Base-by-base conservation (phyloP, 1,140 invertebrate species). In the Drosophila burlai region DNA sequence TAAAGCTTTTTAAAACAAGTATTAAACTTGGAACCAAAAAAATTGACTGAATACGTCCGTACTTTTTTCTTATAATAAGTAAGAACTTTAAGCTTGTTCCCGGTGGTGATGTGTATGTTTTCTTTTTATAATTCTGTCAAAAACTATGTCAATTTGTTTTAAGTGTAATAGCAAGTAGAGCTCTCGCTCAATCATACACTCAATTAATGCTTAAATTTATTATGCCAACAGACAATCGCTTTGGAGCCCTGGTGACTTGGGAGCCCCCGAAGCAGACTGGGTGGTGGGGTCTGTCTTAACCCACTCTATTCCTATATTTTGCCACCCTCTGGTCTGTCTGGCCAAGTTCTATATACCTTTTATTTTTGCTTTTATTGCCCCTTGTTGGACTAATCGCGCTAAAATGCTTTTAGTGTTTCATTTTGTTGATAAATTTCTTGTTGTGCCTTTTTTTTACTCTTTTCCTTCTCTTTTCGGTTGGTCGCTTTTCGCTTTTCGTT, bases 331-430 rank as follows among this genome's bases (percentile, higher is more conserved):
- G 15, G 29, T 21, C 66, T 59, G 68, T 69, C 66, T 72, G 69
- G 43, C 45, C 67, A 72, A 49, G 66, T 71, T 36, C 13, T 24
- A 16, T 69, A 50, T 26, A 34, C 36, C 24, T n/a, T 47, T 63
- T 38, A 67, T 49, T 38, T 63, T n/a, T 57, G 15, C n/a, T 26
- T 58, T 38, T 52, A 29, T 49, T 31, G 43, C 46, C 58, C 38
- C 36, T 59, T 66, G 76, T 61, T 45, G 31, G 71, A 76, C 78
- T 81, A 83, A 83, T 83, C 76, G 75, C 59, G 55, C 80, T 83
- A 83, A 83, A 83, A 83, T 83, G 80, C 72, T 83, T 83, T 83
- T 62, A 79, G 63, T 83, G 80, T 83, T 78, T 77, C 47, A 65
- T 74, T 76, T 71, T 50, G 52, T 54, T 80, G 43, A 75, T 80